A percentile compares a stretch with the other conserved stretches of the same genome.
These are phyloP conservation scores for Drosophila robusta DNA, from an alignment of 2,888 invertebrate species.

Conservation along the genomic window DNA sequence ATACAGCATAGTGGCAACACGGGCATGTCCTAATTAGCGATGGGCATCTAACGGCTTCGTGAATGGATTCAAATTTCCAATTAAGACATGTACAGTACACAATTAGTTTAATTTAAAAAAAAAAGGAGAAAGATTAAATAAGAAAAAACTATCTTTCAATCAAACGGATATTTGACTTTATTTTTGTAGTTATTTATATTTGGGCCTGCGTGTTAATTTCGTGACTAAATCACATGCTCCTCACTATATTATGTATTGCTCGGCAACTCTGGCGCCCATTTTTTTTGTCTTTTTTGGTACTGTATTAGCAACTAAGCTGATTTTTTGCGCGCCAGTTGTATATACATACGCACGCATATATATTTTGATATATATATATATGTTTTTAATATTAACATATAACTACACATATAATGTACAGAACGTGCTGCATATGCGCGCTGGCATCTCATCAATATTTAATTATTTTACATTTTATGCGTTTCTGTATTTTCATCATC, in stretches of 20 bases:
- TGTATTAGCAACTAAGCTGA: constrained; percentile 53
- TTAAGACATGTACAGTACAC: too few relatives aligned
- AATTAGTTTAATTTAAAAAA: too few relatives aligned
- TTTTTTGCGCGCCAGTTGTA: constrained; percentile 67
- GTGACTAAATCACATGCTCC: too few relatives aligned
- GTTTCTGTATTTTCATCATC: constrained; percentile 2
- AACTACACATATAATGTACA: constrained; percentile 20
- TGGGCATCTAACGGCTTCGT: constrained; percentile 21
- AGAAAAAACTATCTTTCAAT: too few relatives aligned
- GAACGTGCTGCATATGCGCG: constrained; percentile 12
- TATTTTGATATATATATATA: constrained; percentile 30
- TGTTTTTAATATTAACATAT: constrained; percentile 49
- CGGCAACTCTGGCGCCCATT: constrained; percentile 75
- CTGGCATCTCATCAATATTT: constrained; percentile 3
- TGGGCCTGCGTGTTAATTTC: not conserved
- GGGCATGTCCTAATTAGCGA: constrained; percentile 29
- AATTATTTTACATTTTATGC: constrained; percentile 5
- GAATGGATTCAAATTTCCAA: constrained; percentile 4
- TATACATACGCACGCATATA: constrained; percentile 44
- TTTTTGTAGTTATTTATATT: not conserved
- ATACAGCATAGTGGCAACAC: constrained; percentile 39
- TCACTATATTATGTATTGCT: constrained; percentile 4
- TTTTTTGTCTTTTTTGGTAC: constrained; percentile 70
- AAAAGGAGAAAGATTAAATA: too few relatives aligned
- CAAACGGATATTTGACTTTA: too few relatives aligned